Conservation (phyloP, 2,113 vertebrate species). For the Pteruthius melanotis region DNA sequence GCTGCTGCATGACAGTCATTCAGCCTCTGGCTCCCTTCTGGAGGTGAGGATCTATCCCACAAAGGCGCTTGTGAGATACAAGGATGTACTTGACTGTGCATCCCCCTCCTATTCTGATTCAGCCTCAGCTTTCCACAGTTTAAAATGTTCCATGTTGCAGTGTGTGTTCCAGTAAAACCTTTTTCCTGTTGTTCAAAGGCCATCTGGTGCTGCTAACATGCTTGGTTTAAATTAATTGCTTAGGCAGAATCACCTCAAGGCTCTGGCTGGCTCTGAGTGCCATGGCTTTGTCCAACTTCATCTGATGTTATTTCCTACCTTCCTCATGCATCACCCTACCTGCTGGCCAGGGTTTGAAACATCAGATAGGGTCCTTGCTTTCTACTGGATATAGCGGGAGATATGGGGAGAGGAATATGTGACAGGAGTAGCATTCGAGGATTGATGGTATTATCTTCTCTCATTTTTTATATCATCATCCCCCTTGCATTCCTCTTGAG, state of each 20-base stretch:
- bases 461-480: neutral
- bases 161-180: neutral
- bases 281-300: neutral
- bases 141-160: neutral
- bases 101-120: neutral
- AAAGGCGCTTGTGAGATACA: neutral
- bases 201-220: neutral
- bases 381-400: neutral
- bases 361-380: neutral
- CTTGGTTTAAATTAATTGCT: neutral
- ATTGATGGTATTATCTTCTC: neutral
- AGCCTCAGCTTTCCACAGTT: neutral
- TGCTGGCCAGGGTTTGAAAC: neutral
- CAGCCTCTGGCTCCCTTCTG: neutral
- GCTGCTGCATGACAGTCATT: neutral
- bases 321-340: neutral
- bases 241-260: neutral
- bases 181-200: slow-evolving; percentile 4
- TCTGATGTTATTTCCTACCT: neutral
- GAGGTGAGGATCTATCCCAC: neutral
- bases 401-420: neutral
- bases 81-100: neutral
- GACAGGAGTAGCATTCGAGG: neutral
- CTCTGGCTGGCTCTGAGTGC: neutral
- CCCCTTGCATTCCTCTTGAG: neutral